phyloP scores from a whole-genome alignment of 2,888 invertebrate species.

The Bimastos eiseni region DNA sequence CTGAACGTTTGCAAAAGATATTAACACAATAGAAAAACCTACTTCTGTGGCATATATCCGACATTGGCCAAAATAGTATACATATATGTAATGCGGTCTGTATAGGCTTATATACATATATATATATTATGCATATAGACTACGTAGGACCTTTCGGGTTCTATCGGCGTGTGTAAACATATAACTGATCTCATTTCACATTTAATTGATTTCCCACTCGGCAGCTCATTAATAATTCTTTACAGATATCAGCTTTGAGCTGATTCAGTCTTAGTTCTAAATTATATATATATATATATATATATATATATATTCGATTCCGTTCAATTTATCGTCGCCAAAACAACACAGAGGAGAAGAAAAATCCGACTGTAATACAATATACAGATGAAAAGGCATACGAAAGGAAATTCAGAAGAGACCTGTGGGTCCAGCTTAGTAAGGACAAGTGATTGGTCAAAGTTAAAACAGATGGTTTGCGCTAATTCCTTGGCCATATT shows the following conservation, averaged over 20 bases:
- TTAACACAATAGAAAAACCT: background rate
- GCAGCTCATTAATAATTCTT: background rate
- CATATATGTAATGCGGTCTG: background rate
- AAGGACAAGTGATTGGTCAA: too few relatives aligned
- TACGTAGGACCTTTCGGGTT: background rate
- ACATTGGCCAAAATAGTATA: background rate
- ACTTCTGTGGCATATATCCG: background rate
- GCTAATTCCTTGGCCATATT: too few relatives aligned
- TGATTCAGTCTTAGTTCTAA: background rate
- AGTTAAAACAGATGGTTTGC: too few relatives aligned
- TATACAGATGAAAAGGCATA: too few relatives aligned
- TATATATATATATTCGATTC: too few relatives aligned
- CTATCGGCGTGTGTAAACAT: background rate
- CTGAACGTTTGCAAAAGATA: background rate
- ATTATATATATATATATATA: background rate
- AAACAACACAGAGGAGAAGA: too few relatives aligned
- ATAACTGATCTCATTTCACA: background rate
- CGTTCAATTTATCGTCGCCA: too few relatives aligned
- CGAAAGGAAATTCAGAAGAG: too few relatives aligned
- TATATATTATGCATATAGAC: background rate
- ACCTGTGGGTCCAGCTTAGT: too few relatives aligned
- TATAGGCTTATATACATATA: background rate
- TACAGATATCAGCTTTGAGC: background rate
- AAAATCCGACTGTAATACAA: too few relatives aligned
- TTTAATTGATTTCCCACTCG: background rate